A percentile compares a stretch with the other conserved stretches of the same genome.
phyloP scores from a whole-genome alignment of 2,113 vertebrate species.

The Odontophorus gujanensis region DNA sequence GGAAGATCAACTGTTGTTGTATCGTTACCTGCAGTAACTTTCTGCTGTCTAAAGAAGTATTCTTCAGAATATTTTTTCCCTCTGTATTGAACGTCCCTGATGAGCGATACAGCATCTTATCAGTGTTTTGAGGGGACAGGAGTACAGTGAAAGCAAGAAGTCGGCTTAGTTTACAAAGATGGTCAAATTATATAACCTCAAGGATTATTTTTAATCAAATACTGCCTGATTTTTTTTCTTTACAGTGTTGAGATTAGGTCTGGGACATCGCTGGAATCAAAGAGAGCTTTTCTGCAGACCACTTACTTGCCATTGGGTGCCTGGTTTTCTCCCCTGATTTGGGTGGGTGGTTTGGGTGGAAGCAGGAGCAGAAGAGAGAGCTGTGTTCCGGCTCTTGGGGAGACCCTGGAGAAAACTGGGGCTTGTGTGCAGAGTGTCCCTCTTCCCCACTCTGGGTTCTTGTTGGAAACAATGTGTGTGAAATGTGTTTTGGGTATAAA shows the following conservation, averaged over 20 bases:
- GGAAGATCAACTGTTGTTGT: slow-evolving; percentile 62
- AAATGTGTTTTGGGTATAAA: background rate
- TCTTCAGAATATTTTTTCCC: background rate
- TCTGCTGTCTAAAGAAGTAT: background rate
- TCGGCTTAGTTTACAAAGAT: background rate
- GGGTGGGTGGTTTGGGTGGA: background rate
- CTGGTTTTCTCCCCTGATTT: background rate
- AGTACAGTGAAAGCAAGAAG: background rate
- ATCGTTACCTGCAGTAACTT: background rate
- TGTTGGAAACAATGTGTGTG: background rate
- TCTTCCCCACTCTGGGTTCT: background rate
- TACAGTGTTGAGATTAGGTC: background rate
- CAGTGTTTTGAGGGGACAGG: background rate
- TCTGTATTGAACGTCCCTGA: background rate
- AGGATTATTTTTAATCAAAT: slow-evolving; percentile 49
- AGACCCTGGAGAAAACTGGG: background rate
- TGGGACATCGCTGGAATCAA: background rate
- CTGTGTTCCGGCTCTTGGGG: background rate
- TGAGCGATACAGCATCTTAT: background rate
- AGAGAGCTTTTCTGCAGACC: background rate
- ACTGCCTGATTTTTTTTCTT: slow-evolving; percentile 38
- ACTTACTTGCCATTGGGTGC: background rate
- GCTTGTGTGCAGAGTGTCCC: background rate
- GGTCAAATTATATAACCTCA: slow-evolving; percentile 7
- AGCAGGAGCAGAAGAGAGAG: background rate